Evolutionary conservation across 2,113 vertebrate species (phyloP).

Genomic region (Otolemur garnettii): DNA sequence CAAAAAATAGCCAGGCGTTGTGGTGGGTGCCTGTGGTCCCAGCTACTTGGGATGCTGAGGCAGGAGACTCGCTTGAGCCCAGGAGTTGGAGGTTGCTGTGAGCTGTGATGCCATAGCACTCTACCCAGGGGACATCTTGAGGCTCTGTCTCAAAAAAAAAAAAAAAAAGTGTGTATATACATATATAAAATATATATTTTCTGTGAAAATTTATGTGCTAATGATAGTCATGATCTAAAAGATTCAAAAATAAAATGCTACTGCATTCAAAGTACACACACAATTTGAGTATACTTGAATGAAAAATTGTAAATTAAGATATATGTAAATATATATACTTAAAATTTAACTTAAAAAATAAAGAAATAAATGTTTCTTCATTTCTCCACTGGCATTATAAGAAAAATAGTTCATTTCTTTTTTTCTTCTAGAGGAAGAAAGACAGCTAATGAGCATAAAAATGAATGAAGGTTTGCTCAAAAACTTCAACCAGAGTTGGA

Average conservation of each 20-base stretch:
- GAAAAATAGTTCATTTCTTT: slow-evolving; percentile 1
- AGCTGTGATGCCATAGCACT: no score
- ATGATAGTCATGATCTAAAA: background rate
- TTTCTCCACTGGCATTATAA: slow-evolving; percentile 3
- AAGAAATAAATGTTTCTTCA: background rate
- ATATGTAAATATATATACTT: background rate
- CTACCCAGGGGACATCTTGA: no score
- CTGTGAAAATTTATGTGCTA: background rate
- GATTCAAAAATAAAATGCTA: background rate
- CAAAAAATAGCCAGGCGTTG: no score
- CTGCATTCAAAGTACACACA: background rate
- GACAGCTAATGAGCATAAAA: background rate
- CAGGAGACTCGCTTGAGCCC: no score
- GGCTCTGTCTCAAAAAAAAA: no score
- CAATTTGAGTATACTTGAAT: background rate
- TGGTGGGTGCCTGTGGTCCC: no score
- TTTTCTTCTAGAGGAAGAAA: background rate
- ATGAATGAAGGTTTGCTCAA: background rate
- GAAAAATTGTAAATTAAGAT: background rate
- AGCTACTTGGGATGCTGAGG: no score
- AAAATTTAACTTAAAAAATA: background rate
- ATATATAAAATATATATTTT: background rate
- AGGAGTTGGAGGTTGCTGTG: no score
- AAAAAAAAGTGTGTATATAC: no score
- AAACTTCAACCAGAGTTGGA: background rate